Conservation (phyloP, 2,888 invertebrate species). For the Oligia strigilis region DNA sequence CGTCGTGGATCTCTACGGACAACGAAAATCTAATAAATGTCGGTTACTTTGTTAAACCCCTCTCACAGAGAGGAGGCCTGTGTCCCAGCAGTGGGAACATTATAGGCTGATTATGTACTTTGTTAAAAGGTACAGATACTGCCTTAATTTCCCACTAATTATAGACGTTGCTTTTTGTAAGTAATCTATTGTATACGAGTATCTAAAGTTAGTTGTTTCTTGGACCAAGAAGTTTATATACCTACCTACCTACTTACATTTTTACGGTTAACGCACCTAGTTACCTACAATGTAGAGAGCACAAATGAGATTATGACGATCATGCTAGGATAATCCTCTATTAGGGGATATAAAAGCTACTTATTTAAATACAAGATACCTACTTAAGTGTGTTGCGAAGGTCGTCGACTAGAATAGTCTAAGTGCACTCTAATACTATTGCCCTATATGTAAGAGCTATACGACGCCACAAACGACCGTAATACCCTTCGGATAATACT, state of each 20-base stretch:
- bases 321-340: constrained; percentile 42
- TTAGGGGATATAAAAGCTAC: constrained; percentile 2
- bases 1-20: constrained; percentile 40
- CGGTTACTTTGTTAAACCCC: constrained; percentile 20
- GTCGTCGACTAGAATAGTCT: constrained; percentile 34
- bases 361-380: constrained; percentile 10
- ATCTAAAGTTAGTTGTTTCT: constrained; percentile 2
- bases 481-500: constrained; percentile 39
- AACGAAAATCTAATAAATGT: constrained; percentile 43
- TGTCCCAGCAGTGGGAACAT: no score
- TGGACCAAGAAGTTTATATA: background rate
- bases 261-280: background rate
- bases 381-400: constrained; percentile 17
- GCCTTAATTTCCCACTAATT: constrained; percentile 22
- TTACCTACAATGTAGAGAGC: background rate
- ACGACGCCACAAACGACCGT: constrained; percentile 33
- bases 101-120: background rate
- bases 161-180: background rate
- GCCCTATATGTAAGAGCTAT: constrained; percentile 29
- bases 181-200: background rate
- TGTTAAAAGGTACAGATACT: constrained; percentile 43
- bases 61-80: no score
- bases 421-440: constrained; percentile 53
- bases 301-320: constrained; percentile 38
- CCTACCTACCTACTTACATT: background rate